Evolutionary conservation across 2,797 vertebrate species (phyloP).

Genomic region (Callimico goeldii): DNA sequence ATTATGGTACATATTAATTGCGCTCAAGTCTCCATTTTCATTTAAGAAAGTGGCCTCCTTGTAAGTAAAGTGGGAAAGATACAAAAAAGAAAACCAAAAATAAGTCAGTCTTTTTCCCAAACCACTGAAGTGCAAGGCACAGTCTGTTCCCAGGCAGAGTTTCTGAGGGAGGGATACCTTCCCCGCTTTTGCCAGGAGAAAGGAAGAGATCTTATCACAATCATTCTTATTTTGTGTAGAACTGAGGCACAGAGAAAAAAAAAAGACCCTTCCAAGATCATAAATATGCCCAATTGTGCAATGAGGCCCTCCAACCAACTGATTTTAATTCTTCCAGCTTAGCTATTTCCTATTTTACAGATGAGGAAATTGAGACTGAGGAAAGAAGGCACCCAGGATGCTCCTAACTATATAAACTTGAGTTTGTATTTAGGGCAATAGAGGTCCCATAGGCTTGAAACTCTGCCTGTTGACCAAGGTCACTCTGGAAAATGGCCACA

Average conservation of each 20-base stretch:
- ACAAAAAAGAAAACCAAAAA: constrained; percentile 13
- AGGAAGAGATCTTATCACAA: neutral
- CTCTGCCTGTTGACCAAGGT: neutral
- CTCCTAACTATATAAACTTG: neutral
- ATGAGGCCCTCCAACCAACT: neutral
- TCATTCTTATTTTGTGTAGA: neutral
- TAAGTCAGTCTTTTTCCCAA: neutral
- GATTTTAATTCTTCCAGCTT: neutral
- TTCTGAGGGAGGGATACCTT: neutral
- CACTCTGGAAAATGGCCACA: neutral
- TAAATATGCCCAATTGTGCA: neutral
- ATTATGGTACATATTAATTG: constrained; percentile 25
- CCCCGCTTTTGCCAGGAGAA: neutral
- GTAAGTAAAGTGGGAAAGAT: neutral
- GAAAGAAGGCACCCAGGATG: neutral
- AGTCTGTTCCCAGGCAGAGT: neutral
- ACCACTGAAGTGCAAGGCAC: neutral
- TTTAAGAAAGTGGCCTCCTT: neutral
- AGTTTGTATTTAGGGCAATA: neutral
- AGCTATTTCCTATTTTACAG: neutral
- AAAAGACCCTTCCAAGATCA: neutral
- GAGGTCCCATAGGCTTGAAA: neutral
- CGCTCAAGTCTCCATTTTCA: constrained; percentile 38
- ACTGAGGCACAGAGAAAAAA: neutral
- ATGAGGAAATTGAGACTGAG: neutral